phyloP scores from a whole-genome alignment of 2,888 invertebrate genomes.

The Cephus nigrinus region DNA sequence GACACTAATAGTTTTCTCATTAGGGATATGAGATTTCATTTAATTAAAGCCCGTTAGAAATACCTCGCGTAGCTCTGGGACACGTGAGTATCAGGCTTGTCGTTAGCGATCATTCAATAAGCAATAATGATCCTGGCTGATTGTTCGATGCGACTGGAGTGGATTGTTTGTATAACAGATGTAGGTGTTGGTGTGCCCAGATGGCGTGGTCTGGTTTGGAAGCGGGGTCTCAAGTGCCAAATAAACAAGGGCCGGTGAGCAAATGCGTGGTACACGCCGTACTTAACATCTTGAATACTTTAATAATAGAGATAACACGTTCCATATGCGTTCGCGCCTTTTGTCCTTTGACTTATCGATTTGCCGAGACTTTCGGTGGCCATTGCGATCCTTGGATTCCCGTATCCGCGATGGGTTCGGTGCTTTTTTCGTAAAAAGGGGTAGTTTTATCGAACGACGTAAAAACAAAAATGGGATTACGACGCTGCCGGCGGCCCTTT shows the following conservation, averaged over 20 bases:
- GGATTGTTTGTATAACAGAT: not conserved
- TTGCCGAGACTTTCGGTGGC: not conserved
- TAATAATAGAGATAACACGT: not conserved
- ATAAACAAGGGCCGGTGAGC: not conserved
- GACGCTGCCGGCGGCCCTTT: not conserved
- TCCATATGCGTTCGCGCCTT: not conserved
- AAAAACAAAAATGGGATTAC: slow-evolving; percentile 16
- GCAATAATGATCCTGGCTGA: not conserved
- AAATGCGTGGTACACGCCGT: not conserved
- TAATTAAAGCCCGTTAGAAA: not conserved
- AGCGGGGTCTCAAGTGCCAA: not conserved
- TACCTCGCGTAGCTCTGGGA: not conserved
- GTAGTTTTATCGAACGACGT: slow-evolving; percentile 26
- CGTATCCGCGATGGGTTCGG: not conserved
- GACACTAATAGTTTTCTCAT: not conserved
- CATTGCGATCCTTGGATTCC: not conserved
- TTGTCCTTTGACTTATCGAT: not conserved
- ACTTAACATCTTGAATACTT: not conserved
- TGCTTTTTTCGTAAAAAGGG: not conserved
- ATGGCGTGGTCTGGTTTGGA: not conserved
- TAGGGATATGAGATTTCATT: not conserved
- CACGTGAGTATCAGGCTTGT: not conserved
- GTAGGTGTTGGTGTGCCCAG: not conserved
- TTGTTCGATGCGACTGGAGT: not conserved
- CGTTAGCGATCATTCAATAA: not conserved